Evolutionary conservation across 2,888 invertebrate species (phyloP).

Genomic region (Orthosia gracilis): DNA sequence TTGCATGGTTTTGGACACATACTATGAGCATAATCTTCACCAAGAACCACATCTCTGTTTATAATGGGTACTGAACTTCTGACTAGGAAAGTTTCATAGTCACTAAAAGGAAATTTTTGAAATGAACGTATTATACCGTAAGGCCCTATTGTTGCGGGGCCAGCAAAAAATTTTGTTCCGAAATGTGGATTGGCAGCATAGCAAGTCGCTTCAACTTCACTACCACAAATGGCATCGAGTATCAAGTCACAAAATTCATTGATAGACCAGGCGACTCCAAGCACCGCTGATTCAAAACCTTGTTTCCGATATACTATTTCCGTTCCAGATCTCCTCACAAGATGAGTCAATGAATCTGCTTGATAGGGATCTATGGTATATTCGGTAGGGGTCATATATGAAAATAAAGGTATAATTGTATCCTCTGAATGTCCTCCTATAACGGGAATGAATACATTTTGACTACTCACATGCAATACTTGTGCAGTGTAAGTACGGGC

Average conservation of each 20-base stretch:
- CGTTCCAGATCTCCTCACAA: slow-evolving; percentile 77
- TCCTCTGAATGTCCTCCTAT: slow-evolving; percentile 84
- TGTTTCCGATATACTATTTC: slow-evolving; percentile 77
- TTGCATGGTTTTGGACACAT: slow-evolving; percentile 47
- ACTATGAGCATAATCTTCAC: slow-evolving; percentile 76
- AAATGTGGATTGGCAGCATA: slow-evolving; percentile 80
- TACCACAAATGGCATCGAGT: slow-evolving; percentile 75
- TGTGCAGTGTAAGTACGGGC: slow-evolving; percentile 72
- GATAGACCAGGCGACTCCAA: slow-evolving; percentile 80
- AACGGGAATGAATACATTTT: slow-evolving; percentile 76
- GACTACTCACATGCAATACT: slow-evolving; percentile 72
- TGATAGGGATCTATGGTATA: slow-evolving; percentile 69
- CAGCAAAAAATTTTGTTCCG: slow-evolving; percentile 81
- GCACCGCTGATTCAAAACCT: slow-evolving; percentile 74
- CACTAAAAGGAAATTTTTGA: slow-evolving; percentile 72
- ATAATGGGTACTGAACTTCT: slow-evolving; percentile 71
- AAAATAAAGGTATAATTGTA: slow-evolving; percentile 82
- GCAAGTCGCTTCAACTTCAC: slow-evolving; percentile 72
- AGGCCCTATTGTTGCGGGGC: slow-evolving; percentile 77
- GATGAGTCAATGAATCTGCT: slow-evolving; percentile 77
- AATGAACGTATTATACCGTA: slow-evolving; percentile 75
- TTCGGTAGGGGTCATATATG: slow-evolving; percentile 74
- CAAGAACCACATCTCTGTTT: slow-evolving; percentile 76
- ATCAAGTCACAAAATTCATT: slow-evolving; percentile 79
- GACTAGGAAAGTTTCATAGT: slow-evolving; percentile 75